phyloP scores from a whole-genome alignment of 2,113 vertebrate species.

The Odobenus rosmarus region DNA sequence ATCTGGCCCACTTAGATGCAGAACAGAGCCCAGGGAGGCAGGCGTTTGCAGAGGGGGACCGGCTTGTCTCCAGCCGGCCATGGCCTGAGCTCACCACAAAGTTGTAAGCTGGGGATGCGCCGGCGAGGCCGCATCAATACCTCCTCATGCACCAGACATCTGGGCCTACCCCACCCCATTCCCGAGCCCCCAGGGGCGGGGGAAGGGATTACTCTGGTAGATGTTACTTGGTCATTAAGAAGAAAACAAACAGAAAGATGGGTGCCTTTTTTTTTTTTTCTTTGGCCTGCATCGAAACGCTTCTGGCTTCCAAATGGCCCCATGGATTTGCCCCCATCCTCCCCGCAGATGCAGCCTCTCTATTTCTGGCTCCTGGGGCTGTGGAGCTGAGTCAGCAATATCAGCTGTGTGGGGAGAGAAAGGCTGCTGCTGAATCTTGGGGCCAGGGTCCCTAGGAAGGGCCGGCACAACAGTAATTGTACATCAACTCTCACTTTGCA shows the following conservation, averaged over 20 bases:
- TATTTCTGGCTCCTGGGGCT: neutral
- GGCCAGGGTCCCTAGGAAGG: neutral
- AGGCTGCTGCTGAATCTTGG: neutral
- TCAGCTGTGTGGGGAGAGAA: neutral
- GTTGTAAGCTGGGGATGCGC: too few relatives aligned
- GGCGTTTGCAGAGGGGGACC: neutral
- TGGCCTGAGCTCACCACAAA: neutral
- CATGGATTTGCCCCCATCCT: neutral
- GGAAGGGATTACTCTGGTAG: neutral
- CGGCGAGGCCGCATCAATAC: neutral
- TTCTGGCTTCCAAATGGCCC: constrained; percentile 48
- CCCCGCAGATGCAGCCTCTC: neutral
- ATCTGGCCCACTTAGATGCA: rapidly evolving
- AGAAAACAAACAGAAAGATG: constrained; percentile 34
- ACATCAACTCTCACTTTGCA: neutral
- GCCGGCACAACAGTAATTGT: neutral
- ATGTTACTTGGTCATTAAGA: constrained; percentile 15
- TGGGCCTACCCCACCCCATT: neutral
- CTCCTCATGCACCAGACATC: neutral
- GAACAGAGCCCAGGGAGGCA: neutral
- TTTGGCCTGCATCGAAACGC: neutral
- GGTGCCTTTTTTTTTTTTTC: neutral
- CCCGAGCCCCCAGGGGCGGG: neutral
- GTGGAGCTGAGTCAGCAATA: neutral
- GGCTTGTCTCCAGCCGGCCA: neutral